Percentiles rank a stretch among this genome's conserved stretches.
phyloP scores from a whole-genome alignment of 2,888 invertebrate species.

The Oxycera nigricornis region DNA sequence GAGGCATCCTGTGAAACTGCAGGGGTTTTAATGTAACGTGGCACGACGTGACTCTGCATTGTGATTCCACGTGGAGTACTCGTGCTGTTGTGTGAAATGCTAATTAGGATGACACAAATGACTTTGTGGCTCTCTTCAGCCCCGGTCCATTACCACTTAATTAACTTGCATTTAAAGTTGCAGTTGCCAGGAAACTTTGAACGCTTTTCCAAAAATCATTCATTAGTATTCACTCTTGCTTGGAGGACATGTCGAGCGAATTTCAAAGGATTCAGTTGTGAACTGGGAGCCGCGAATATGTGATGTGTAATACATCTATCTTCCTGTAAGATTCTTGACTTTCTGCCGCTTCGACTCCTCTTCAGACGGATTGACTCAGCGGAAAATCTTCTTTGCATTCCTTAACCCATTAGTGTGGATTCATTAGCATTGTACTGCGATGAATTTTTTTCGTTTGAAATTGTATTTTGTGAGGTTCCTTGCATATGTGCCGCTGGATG shows the following conservation, averaged over 20 bases:
- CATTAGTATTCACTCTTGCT: background rate
- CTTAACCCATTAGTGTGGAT: background rate
- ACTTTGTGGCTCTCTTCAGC: background rate
- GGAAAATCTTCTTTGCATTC: background rate
- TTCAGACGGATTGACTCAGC: conserved; percentile 21
- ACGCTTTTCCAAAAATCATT: conserved; percentile 14
- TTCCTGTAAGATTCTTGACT: background rate
- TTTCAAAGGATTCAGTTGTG: too few species aligned
- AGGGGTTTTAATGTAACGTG: background rate
- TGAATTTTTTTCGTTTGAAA: too few species aligned
- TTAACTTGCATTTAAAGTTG: background rate
- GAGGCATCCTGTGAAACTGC: background rate
- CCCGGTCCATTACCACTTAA: background rate
- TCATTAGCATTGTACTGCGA: background rate
- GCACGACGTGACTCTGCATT: background rate
- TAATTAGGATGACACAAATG: background rate
- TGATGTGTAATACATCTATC: background rate
- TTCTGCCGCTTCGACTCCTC: background rate
- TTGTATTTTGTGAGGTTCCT: too few species aligned
- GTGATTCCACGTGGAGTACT: background rate
- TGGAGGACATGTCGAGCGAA: too few species aligned
- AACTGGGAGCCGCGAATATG: too few species aligned
- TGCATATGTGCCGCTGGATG: too few species aligned
- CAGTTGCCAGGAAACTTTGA: background rate
- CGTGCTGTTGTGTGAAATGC: background rate